These are phyloP conservation scores for Malachius bipustulatus DNA, from an alignment of 2,888 invertebrate species.

Conservation along the genomic window DNA sequence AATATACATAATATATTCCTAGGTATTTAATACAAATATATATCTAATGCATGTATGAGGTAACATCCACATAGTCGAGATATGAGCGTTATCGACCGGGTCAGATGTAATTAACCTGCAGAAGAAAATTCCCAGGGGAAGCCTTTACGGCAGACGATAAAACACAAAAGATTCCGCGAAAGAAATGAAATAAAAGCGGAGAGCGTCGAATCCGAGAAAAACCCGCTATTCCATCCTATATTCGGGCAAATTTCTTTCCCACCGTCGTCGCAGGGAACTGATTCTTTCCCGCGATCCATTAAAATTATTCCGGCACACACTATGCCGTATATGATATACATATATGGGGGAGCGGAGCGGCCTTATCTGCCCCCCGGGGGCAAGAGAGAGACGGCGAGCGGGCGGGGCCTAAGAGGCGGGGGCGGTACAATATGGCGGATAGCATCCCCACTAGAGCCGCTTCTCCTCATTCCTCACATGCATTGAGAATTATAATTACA, in stretches of 20 bases:
- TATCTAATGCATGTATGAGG: too few relatives aligned
- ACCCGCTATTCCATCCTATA: constrained; percentile 14
- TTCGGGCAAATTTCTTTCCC: constrained; percentile 26
- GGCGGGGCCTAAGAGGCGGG: constrained; percentile 35
- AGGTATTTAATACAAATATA: too few relatives aligned
- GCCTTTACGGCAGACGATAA: too few relatives aligned
- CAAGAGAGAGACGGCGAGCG: constrained; percentile 26
- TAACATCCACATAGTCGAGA: too few relatives aligned
- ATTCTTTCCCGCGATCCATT: constrained; percentile 37
- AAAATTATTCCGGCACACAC: constrained; percentile 37
- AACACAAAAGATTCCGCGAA: constrained; percentile 3
- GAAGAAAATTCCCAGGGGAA: too few relatives aligned
- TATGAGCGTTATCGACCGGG: too few relatives aligned
- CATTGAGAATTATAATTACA: constrained; percentile 38
- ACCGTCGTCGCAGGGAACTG: constrained; percentile 29
- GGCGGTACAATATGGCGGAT: constrained; percentile 39
- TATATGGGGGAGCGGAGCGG: constrained; percentile 25
- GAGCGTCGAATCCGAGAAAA: background rate
- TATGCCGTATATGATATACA: constrained; percentile 34
- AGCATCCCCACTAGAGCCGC: constrained; percentile 32
- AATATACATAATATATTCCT: too few relatives aligned
- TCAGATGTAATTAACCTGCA: too few relatives aligned
- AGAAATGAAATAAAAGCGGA: constrained; percentile 4
- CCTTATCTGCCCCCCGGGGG: too few relatives aligned
- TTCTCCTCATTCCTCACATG: constrained; percentile 32